Evolutionary conservation across 2,888 invertebrate species (phyloP), one percentile per base, ranked within the genome.

Genomic region (Sarcophaga subvicina): DNA sequence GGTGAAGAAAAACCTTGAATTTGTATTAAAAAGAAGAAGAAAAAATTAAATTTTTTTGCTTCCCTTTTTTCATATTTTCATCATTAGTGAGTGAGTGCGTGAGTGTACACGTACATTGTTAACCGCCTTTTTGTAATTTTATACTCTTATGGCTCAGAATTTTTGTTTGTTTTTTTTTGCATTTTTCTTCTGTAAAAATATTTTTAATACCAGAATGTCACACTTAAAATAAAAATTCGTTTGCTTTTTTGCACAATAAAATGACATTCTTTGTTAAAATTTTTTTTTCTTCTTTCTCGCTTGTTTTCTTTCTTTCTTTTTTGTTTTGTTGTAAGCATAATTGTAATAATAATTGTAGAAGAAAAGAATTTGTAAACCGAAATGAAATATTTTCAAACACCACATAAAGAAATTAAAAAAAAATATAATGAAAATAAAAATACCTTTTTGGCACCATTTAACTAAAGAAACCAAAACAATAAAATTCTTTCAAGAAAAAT

Each of bases 1-100:
- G 2, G 25, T 14, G 17, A 22, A 4, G 25, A 54, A 78, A 82
- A 86, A 79, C 85, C 85, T 82, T 86, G 85, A 86, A 86, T 86
- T 79, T 76, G 67, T 27, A 71, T 82, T 82, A 82, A 69, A 80
- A 66, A 47, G 4, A 54, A 14, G 1, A 3, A 54, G 12, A 54
- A 10, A 63, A n/a, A 63, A n/a, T 83, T 54, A 11, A 45, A 12
- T 60, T 20, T 20, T 37, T 62, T 47, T 66, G 27, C 14, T 49
- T 59, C 25, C 17, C 25, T 62, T 66, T 77, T 63, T 45, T 60
- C 66, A 72, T 78, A 27, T 72, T 72, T 83, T 20, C 60, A 60
- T 60, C 4, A 64, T 72, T 5, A 60, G 6, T 67, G 8, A 37
- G 2, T 37, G 37, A 6, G 37, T 37, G 8, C 4, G 27, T 82